Base-by-base conservation (phyloP, 1,140 invertebrate genomes). In the Drosophila biarmipes region DNA sequence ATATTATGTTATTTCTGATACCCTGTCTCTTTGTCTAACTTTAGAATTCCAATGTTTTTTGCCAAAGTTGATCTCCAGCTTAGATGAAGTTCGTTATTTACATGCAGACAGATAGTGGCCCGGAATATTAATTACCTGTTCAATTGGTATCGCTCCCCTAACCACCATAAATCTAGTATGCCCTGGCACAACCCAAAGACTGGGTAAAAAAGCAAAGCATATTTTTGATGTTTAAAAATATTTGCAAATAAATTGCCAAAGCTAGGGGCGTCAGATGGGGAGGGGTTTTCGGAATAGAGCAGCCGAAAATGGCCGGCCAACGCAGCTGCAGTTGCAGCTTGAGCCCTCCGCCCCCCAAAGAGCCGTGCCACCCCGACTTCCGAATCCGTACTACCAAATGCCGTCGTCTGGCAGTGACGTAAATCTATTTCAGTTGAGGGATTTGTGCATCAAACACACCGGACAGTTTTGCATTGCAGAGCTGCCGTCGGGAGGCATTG, bases 341-440 rank as follows among this genome's bases (percentile, higher is more conserved):
- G 49, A 35, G 40, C 49, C 64, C 48, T 49, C 53, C 4, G 2
- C 3, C 15, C 15, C 4, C 10, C 0, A 8, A 15, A 17, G 37
- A n/a, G 29, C 21, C 24, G 12, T 17, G 8, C 6, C 14, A 7
- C 34, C 34, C 21, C 10, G 4, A 43, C 14, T 49, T 49, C 27
- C 27, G 46, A 17, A 49, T 49, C 27, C 27, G 46, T 31, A 49
- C 37, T 51, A 34, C 48, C 48, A 51, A 62, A 53, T 29, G 66
- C 72, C 62, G 48, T 79, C 57, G 84, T 73, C 82, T 89, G 82
- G 29, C 79, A 89, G 84, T 89, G 84, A 87, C 82, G 82, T 89
- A 87, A 87, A 87, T 87, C 82, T 87, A 87, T 87, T 87, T 87
- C 82, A 87, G 82, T 87, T 87, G 82, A 87, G 82, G 82, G 82